phyloP scores from a whole-genome alignment of 2,113 vertebrate genomes.

The Lepus timidus region DNA sequence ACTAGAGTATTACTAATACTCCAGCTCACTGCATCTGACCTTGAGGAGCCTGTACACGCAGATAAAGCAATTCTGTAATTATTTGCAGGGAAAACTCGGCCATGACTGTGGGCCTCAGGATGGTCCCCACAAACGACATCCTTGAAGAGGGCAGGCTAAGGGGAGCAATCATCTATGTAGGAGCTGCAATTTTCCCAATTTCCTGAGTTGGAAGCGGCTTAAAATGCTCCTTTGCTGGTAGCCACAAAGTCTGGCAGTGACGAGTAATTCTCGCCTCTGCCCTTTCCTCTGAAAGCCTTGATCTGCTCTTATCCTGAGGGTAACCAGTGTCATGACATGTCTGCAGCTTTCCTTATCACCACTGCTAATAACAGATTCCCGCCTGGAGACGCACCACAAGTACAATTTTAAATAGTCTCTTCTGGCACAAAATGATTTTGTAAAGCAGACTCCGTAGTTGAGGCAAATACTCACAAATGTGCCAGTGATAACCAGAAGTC shows the following conservation, averaged over 20 bases:
- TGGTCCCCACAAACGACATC: background rate
- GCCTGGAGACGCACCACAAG: constrained; percentile 22
- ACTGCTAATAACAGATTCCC: constrained; percentile 55
- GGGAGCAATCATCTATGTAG: background rate
- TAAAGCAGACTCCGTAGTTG: background rate
- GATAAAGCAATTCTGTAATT: constrained; percentile 12
- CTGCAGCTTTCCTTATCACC: constrained; percentile 51
- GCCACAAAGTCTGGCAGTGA: background rate
- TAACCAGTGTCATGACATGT: constrained; percentile 61
- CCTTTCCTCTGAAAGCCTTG: constrained; percentile 57
- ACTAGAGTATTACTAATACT: background rate
- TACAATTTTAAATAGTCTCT: constrained; percentile 68
- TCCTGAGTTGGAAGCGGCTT: constrained; percentile 50
- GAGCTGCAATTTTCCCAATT: constrained; percentile 30
- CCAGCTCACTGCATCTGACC: background rate
- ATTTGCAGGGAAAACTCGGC: background rate
- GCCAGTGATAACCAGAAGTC: background rate
- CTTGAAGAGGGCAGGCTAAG: background rate
- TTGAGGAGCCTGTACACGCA: background rate
- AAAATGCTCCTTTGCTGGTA: constrained; percentile 38
- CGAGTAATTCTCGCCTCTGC: background rate
- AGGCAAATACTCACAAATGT: constrained; percentile 65
- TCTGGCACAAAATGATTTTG: constrained; percentile 62
- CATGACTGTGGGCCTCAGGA: background rate
- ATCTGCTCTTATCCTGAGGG: constrained; percentile 69